These are phyloP conservation scores for Phymorhynchus buccinoides DNA, from an alignment of 1,140 invertebrate species.

Conservation along the genomic window DNA sequence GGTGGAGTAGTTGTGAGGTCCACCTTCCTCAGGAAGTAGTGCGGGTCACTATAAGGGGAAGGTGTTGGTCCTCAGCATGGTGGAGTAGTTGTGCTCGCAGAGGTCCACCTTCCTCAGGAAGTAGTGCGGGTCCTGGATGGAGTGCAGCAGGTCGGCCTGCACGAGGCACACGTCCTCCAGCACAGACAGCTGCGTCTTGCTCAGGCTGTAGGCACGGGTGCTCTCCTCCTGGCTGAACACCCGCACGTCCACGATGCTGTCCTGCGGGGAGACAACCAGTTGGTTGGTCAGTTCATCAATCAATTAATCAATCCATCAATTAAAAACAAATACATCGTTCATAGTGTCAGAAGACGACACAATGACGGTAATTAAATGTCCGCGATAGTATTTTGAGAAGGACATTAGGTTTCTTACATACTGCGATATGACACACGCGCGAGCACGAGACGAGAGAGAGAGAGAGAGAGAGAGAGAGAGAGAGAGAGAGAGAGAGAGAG, in stretches of 20 bases:
- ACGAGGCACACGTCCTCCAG: constrained; percentile 67
- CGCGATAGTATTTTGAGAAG: too few species aligned
- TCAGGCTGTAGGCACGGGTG: constrained; percentile 49
- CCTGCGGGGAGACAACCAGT: constrained; percentile 38
- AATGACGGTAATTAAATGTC: too few species aligned
- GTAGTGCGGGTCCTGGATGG: constrained; percentile 66
- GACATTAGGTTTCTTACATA: too few species aligned
- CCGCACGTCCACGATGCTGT: constrained; percentile 70
- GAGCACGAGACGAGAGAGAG: too few species aligned
- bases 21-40: background rate
- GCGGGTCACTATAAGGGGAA: background rate
- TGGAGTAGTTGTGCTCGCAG: constrained; percentile 66
- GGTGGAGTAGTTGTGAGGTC: background rate
- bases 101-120: constrained; percentile 60
- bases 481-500: too few species aligned
- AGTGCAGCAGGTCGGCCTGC: constrained; percentile 64
- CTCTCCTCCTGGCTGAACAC: constrained; percentile 54
- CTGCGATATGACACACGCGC: too few species aligned
- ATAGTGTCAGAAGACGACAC: too few species aligned
- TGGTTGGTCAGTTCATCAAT: too few species aligned
- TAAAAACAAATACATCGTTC: too few species aligned
- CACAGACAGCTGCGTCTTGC: constrained; percentile 51
- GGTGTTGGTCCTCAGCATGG: constrained; percentile 48
- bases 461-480: too few species aligned
- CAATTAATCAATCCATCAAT: too few species aligned